Evolutionary conservation across 2,113 vertebrate species (phyloP), one percentile per base, ranked within the genome.

Genomic region (Probosciger aterrimus): DNA sequence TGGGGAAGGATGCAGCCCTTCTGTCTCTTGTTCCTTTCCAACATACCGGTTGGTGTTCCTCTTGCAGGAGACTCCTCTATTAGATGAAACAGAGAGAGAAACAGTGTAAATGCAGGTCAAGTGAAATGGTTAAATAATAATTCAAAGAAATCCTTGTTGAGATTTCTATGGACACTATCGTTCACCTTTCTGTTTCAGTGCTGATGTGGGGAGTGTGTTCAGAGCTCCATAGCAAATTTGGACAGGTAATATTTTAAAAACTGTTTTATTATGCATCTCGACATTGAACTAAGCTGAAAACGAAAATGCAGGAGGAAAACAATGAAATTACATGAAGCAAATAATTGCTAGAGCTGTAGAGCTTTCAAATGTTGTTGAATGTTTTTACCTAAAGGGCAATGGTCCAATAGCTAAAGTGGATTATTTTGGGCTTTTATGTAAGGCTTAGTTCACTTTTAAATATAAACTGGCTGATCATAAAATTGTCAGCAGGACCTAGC

Each of bases 241-340:
- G 14, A 46, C 60, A 75, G 20, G 5, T 63, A 6, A 7, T 46
- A 28, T 41, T 46, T 82, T 73, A 47, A 6, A 7, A 57, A 59
- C 9, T 52, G 18, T 25, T 63, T 49, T 75, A 39, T 35, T 63
- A 41, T 10, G 3, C 0, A 0, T 30, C 18, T 57, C 55, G 35
- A 44, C 10, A 43, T 59, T 55, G 79, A 73, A 49, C 25, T 73
- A 59, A 88, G 30, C 11, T 39, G 55, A 82, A 82, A 87, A 44
- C 33, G 74, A 75, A 94, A 87, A 68, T 43, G 14, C 4, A 31
- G 23, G 20, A 80, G 18, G 18, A 47, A 57, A 75, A 31, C 10
- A 46, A 28, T 74, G 28, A 75, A 62, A 37, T 74, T 59, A 22
- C 12, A 27, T 18, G 4, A 43, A 37, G 13, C 9, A 70, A 18